A percentile compares a stretch with the other conserved stretches of the same genome.
phyloP scores from a whole-genome alignment of 2,113 vertebrate species.

The Ceratotherium simum region DNA sequence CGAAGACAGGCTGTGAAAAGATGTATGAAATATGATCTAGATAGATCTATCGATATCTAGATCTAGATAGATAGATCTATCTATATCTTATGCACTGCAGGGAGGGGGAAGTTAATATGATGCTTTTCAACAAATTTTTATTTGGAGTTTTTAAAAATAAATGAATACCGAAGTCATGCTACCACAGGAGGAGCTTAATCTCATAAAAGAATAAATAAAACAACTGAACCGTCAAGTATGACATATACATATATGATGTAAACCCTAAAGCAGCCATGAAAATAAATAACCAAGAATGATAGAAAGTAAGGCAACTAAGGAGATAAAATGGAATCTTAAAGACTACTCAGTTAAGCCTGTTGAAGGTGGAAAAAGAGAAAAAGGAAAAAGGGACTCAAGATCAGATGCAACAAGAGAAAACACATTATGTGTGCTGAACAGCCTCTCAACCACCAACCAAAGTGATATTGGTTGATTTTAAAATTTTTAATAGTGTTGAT shows the following conservation, averaged over 20 bases:
- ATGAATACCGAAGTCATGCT: not conserved
- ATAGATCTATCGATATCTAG: not conserved
- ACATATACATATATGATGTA: not conserved
- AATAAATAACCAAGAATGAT: not conserved
- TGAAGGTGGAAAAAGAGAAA: not conserved
- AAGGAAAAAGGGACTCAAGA: not conserved
- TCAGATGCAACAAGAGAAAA: not conserved
- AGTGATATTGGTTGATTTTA: not conserved
- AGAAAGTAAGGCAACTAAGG: not conserved
- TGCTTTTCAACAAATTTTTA: conserved; percentile 56
- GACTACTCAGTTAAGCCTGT: not conserved
- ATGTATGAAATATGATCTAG: not conserved
- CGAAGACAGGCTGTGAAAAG: not conserved
- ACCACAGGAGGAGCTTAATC: not conserved
- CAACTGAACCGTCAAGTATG: conserved; percentile 41
- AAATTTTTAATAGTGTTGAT: not conserved
- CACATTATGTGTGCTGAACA: accelerated
- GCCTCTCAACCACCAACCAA: too few relatives aligned
- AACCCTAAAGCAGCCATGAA: not conserved
- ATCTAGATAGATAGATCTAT: too few relatives aligned
- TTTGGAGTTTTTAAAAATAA: conserved; percentile 50
- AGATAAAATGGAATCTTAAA: not conserved
- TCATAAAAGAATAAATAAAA: conserved; percentile 66
- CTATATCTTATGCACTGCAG: not conserved
- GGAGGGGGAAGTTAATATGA: not conserved